phyloP scores from a whole-genome alignment of 2,113 vertebrate genomes.

The Baryphthengus martii region DNA sequence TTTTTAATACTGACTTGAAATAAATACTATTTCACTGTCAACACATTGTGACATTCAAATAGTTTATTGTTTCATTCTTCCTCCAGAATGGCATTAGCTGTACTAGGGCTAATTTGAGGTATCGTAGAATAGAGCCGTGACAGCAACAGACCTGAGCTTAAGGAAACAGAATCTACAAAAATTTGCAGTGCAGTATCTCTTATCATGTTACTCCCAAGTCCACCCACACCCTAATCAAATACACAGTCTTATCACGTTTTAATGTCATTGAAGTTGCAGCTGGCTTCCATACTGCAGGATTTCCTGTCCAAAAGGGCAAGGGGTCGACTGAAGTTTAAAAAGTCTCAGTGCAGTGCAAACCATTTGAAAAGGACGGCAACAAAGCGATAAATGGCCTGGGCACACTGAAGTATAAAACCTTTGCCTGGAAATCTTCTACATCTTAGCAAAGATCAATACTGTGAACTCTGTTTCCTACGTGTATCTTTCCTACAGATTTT shows the following conservation, averaged over 20 bases:
- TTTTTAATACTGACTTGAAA: slow-evolving; percentile 5
- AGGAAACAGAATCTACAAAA: slow-evolving; percentile 38
- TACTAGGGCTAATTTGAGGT: slow-evolving; percentile 62
- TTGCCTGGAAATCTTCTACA: not conserved
- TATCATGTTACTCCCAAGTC: slow-evolving; percentile 23
- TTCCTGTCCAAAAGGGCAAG: slow-evolving; percentile 59
- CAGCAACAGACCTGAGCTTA: slow-evolving; percentile 8
- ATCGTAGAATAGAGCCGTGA: slow-evolving; percentile 26
- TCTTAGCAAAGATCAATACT: not conserved
- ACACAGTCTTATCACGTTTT: slow-evolving; percentile 34
- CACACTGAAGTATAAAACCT: not conserved
- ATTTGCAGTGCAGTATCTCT: not conserved
- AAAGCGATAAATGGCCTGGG: not conserved
- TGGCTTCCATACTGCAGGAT: slow-evolving; percentile 59
- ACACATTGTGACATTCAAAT: slow-evolving; percentile 16
- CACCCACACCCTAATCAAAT: slow-evolving; percentile 57
- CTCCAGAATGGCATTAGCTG: slow-evolving; percentile 55
- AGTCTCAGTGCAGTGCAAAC: not conserved
- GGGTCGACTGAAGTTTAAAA: slow-evolving; percentile 23
- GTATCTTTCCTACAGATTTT: not conserved
- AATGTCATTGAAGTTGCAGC: slow-evolving; percentile 30
- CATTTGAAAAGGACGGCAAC: not conserved
- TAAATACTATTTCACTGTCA: slow-evolving; percentile 31
- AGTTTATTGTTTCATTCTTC: slow-evolving; percentile 67
- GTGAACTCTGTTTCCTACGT: not conserved